These are phyloP conservation scores for Phainopepla nitens DNA, from an alignment of 2,113 vertebrate species.

Conservation along the genomic window DNA sequence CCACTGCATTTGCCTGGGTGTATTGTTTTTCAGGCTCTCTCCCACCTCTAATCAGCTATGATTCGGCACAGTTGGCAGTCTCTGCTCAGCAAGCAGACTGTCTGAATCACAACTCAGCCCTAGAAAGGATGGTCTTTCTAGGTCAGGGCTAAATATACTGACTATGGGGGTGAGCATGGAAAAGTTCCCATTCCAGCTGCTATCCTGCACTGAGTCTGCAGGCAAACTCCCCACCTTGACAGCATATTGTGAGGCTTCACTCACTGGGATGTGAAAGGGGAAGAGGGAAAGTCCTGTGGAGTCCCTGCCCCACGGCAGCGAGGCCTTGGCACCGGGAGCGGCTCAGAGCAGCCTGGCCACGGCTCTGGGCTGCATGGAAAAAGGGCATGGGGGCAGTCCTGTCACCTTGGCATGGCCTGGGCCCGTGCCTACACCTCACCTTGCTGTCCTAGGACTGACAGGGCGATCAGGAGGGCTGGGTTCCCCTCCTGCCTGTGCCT, in stretches of 20 bases:
- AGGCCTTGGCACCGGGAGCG: fast-evolving
- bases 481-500: not conserved
- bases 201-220: not conserved
- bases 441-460: not conserved
- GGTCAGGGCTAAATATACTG: slow-evolving; percentile 58
- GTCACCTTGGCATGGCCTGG: not conserved
- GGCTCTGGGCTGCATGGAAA: not conserved
- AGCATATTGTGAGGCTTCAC: not conserved
- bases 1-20: slow-evolving; percentile 35
- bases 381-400: not conserved
- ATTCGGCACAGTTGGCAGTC: slow-evolving; percentile 53
- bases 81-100: slow-evolving; percentile 56
- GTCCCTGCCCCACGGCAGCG: fast-evolving
- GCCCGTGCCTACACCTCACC: fast-evolving
- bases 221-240: not conserved
- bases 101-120: slow-evolving; percentile 65
- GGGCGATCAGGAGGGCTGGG: not conserved
- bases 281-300: not conserved
- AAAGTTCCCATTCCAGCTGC: slow-evolving; percentile 55
- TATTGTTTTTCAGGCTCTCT: slow-evolving; percentile 54
- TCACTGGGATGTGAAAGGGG: not conserved
- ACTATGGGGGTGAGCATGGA: slow-evolving; percentile 41
- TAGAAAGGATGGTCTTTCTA: slow-evolving; percentile 62
- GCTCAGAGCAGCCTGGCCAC: not conserved
- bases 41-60: slow-evolving; percentile 47